Base-by-base conservation (phyloP, 2,888 invertebrate species). In the Eristalis pertinax region DNA sequence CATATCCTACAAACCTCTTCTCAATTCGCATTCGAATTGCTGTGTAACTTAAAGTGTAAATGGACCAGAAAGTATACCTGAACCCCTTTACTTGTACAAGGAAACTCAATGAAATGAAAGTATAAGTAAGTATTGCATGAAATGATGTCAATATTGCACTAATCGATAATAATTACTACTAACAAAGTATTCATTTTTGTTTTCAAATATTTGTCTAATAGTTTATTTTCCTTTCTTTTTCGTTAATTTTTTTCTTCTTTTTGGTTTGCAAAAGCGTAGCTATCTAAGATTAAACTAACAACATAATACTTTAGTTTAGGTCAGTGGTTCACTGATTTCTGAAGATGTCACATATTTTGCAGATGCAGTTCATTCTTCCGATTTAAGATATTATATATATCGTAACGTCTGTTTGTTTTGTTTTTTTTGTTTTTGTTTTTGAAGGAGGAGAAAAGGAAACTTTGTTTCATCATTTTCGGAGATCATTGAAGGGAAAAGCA, bases 201-300 rank as follows among this genome's bases (percentile, higher is more conserved):
- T 86, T 79, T 68, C 64, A 76, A 84, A 84, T 79, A 84, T 87
- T 87, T 87, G 76, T 84, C 87, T 87, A 87, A 70, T 75, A 81
- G 41, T 73, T 60, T 65, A 43, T 70, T 62, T 56, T 56, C 32
- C 29, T 29, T 32, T 32, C 32, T 8, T 32, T 62, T 69, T 81
- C 73, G 67, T 65, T 80, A 62, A 67, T 43, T 22, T 38, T 64
- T 80, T 26, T 2, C 4, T 26, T 26, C 4, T 26, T 32, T 32
- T 32, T 32, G 8, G n/a, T 63, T 74, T 74, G 56, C 65, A 62
- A 68, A 87, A 84, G 83, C 87, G 78, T 87, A 65, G 80, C 84
- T 87, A 87, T 87, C 87, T 87, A 87, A 67, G 63, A 84, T 84
- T 87, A 73, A 87, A 87, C 84, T 80, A 87, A 87, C 80, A 76